Percentiles rank a stretch among this genome's conserved stretches.
Conservation (phyloP, 2,113 vertebrate species). For the Triplophysa siluroides region DNA sequence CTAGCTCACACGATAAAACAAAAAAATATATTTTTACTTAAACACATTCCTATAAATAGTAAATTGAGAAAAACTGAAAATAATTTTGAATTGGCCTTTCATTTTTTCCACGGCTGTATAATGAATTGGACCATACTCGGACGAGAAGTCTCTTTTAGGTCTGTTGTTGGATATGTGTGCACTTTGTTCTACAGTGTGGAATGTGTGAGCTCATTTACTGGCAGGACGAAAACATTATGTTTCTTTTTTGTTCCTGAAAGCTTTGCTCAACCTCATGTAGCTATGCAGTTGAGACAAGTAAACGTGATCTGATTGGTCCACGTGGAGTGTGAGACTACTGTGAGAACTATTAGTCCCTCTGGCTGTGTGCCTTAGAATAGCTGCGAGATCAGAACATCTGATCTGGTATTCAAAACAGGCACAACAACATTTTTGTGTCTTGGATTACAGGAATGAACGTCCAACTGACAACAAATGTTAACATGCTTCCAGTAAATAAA, state of each 20-base stretch:
- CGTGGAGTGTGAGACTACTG: neutral
- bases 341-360: neutral
- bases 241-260: neutral
- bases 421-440: slow-evolving; percentile 24
- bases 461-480: neutral
- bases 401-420: slow-evolving; percentile 10
- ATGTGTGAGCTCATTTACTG: slow-evolving; percentile 4
- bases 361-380: neutral
- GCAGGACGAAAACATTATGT: slow-evolving; percentile 3
- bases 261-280: neutral
- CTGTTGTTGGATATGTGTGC: neutral
- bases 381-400: neutral
- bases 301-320: slow-evolving; percentile 19
- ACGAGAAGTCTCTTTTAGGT: neutral
- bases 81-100: too few relatives aligned
- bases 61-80: too few relatives aligned
- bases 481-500: neutral
- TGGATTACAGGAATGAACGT: slow-evolving; percentile 1
- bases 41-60: too few relatives aligned
- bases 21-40: too few relatives aligned
- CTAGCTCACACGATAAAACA: too few relatives aligned
- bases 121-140: neutral
- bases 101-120: too few relatives aligned
- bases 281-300: slow-evolving; percentile 3
- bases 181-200: neutral